Evolutionary conservation across 92 coral and sea anemone species (phyloP).

Genomic region (Metridium senile): DNA sequence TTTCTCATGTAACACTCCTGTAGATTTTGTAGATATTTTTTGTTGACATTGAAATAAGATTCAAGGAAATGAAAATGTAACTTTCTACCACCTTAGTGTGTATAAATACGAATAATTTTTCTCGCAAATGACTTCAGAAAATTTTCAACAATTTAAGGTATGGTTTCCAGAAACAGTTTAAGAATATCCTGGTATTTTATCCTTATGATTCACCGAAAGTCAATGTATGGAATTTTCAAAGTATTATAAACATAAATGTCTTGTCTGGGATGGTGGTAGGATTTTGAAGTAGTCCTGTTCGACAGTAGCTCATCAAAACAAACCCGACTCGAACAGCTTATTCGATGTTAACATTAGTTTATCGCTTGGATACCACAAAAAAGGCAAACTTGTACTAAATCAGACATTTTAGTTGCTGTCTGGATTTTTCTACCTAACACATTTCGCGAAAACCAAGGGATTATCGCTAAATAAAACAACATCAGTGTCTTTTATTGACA

Average conservation of each 20-base stretch:
- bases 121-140: background rate
- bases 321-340: constrained; percentile 8
- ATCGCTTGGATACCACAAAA: background rate
- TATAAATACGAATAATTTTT: constrained; percentile 1
- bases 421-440: background rate
- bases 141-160: background rate
- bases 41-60: constrained; percentile 25
- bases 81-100: constrained; percentile 10
- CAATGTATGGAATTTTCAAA: constrained; percentile 1
- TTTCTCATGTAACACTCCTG: constrained; percentile 17
- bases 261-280: constrained; percentile 16
- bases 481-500: constrained; percentile 28
- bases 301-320: constrained; percentile 25
- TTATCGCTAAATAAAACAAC: constrained; percentile 39
- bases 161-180: background rate
- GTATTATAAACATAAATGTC: background rate
- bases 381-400: background rate
- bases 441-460: constrained; percentile 16
- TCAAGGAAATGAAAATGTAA: constrained; percentile 8
- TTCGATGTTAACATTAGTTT: constrained; percentile 7
- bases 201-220: background rate
- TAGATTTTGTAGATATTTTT: constrained; percentile 21
- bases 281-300: constrained; percentile 7
- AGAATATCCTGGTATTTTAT: background rate
- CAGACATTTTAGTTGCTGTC: background rate